Evolutionary conservation across 2,888 invertebrate species (phyloP), one percentile per base, ranked within the genome.

Genomic region (Nemapogon koenigi): DNA sequence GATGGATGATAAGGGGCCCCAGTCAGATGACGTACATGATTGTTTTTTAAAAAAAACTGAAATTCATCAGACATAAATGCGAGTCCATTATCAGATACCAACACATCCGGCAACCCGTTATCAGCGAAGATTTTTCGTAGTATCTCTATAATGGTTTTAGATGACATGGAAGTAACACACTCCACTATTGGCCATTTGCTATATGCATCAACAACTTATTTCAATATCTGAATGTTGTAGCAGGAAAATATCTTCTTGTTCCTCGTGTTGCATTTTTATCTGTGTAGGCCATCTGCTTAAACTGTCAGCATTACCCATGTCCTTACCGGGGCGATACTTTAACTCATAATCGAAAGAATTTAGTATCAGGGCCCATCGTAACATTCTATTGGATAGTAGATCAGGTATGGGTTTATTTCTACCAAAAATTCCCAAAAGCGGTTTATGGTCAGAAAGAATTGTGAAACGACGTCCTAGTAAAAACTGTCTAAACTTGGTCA

Each of bases 341-440:
- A 38, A 15, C 7, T 15, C 14, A 18, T 38, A 38, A 11, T 38
- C 31, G 10, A 26, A 38, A 3, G 16, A 10, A 10, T 32, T 22
- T 7, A 49, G 33, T 26, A 38, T 44, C 11, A 53, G 40, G 3
- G 46, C 41, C 39, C 49, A 48, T 10, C 47, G 35, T n/a, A 45
- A 39, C 38, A 49, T 44, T 15, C 45, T 35, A 4, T 44, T 41
- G 4, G 47, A 49, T 4, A 49, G 14, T 29, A 44, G 38, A 16
- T 19, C 39, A 6, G 47, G 40, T 28, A 49, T 46, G 10, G 41
- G 39, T 27, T 46, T 43, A 8, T 43, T 41, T 8, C 43, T 41
- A 26, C 35, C 25, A 26, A 35, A 35, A 3, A 35, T 26, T 2
- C 35, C 35, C 11, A 35, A 26, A 7, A 49, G 28, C 3, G 47